Conservation (phyloP, 2,888 invertebrate genomes). For the Leucophora obtusa region DNA sequence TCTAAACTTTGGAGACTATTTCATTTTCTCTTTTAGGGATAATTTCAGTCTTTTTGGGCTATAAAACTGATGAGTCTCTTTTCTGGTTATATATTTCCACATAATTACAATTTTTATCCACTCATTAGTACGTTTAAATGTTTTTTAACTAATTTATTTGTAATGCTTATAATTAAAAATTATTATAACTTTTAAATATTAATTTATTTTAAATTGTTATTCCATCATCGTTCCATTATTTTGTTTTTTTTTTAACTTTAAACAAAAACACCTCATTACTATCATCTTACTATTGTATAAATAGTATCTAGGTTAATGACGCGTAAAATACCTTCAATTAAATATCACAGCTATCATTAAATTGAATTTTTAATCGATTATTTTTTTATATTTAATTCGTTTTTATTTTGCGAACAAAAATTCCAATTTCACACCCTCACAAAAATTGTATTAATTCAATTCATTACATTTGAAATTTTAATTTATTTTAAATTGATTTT, state of each 20-base stretch:
- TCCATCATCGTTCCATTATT: neutral
- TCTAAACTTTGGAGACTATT: too few relatives aligned
- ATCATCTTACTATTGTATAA: conserved; percentile 4
- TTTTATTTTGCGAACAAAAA: neutral
- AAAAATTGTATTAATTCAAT: neutral
- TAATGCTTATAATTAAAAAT: too few relatives aligned
- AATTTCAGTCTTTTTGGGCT: too few relatives aligned
- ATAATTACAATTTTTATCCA: too few relatives aligned
- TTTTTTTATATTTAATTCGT: neutral
- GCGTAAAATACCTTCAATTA: conserved; percentile 37
- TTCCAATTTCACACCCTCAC: conserved; percentile 40
- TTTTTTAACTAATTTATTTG: too few relatives aligned
- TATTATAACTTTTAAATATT: too few relatives aligned
- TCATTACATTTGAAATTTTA: conserved; percentile 15
- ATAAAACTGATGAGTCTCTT: too few relatives aligned
- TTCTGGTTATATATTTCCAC: too few relatives aligned
- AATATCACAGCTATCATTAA: neutral
- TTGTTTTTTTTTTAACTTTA: neutral
- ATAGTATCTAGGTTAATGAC: conserved; percentile 45
- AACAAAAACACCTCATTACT: neutral
- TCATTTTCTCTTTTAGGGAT: too few relatives aligned
- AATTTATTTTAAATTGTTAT: neutral
- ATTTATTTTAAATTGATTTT: conserved; percentile 54
- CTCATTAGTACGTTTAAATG: too few relatives aligned
- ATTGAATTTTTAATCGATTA: conserved; percentile 16